These are phyloP conservation scores for Drosophila repletoides DNA, from an alignment of 1,140 invertebrate species.

Conservation along the genomic window DNA sequence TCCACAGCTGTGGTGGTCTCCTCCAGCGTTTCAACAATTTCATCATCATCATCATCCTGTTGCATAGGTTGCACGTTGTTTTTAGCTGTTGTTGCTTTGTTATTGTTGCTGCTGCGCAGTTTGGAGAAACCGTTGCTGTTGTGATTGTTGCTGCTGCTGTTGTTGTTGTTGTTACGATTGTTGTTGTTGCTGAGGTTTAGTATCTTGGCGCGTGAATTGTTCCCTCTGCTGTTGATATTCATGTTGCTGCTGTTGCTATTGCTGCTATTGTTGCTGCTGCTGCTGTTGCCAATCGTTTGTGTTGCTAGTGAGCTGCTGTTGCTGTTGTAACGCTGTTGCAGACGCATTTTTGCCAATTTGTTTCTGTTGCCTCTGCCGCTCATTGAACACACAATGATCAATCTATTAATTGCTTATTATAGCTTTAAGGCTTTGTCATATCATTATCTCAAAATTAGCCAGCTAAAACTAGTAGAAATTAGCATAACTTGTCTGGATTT, in stretches of 20 bases:
- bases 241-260: constrained; percentile 28
- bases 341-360: constrained; percentile 55
- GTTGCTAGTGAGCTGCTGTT: constrained; percentile 18
- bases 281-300: constrained; percentile 38
- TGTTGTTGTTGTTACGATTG: constrained; percentile 29
- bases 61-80: constrained; percentile 20
- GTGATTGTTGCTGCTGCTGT: constrained; percentile 14
- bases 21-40: constrained; percentile 35
- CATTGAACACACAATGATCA: constrained; percentile 29
- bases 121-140: constrained; percentile 42
- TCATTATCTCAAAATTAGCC: constrained; percentile 11
- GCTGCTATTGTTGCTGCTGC: constrained; percentile 15
- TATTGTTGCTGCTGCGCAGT: constrained; percentile 30
- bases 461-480: constrained; percentile 14
- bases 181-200: constrained; percentile 46
- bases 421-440: not conserved
- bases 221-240: constrained; percentile 33
- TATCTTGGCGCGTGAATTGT: constrained; percentile 56
- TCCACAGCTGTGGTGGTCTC: constrained; percentile 65
- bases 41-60: constrained; percentile 7
- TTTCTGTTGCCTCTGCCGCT: constrained; percentile 19
- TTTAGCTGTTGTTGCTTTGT: constrained; percentile 15
- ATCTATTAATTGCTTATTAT: not conserved
- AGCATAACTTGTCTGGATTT: constrained; percentile 30
- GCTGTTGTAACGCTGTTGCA: constrained; percentile 63